Percentiles rank a stretch among this genome's conserved stretches.
Evolutionary conservation across 2,888 invertebrate species (phyloP).

Genomic region (Aleiodes leptofemur): DNA sequence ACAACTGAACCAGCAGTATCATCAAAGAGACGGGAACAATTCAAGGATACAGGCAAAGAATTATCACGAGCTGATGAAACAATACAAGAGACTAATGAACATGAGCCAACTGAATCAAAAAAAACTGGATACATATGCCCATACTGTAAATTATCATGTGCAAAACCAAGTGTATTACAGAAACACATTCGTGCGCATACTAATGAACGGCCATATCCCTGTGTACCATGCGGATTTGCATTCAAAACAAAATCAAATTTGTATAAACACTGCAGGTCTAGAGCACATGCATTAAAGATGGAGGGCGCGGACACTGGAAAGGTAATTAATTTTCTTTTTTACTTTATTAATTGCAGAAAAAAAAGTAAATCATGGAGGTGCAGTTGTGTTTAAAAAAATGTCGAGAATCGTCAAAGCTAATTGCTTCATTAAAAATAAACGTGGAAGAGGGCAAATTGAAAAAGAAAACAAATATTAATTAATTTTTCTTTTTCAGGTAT

Average conservation of each 20-base stretch:
- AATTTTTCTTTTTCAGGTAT: conserved; percentile 59
- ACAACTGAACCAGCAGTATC: conserved; percentile 46
- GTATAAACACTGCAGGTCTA: conserved; percentile 91
- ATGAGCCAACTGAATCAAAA: conserved; percentile 63
- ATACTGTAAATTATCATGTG: conserved; percentile 91
- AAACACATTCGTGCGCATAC: conserved; percentile 97
- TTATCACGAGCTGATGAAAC: conserved; percentile 55
- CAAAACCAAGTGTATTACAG: conserved; percentile 94
- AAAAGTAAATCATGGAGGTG: too few relatives aligned
- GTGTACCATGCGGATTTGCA: conserved; percentile 91
- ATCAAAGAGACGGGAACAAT: conserved; percentile 56
- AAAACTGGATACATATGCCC: conserved; percentile 88
- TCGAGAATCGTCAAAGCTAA: too few relatives aligned
- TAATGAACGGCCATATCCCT: conserved; percentile 94
- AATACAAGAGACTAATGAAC: conserved; percentile 64
- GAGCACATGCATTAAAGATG: conserved; percentile 82
- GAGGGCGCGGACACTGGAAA: conserved; percentile 77
- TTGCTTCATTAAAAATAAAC: too few relatives aligned
- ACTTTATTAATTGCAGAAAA: not conserved
- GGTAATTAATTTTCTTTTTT: conserved; percentile 56
- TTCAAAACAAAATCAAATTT: conserved; percentile 96
- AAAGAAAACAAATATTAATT: too few relatives aligned
- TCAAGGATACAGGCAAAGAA: conserved; percentile 60
- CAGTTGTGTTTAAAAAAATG: too few relatives aligned
- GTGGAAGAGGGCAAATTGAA: too few relatives aligned